phyloP scores from a whole-genome alignment of 2,888 invertebrate species.

The Epistrophe eligans region DNA sequence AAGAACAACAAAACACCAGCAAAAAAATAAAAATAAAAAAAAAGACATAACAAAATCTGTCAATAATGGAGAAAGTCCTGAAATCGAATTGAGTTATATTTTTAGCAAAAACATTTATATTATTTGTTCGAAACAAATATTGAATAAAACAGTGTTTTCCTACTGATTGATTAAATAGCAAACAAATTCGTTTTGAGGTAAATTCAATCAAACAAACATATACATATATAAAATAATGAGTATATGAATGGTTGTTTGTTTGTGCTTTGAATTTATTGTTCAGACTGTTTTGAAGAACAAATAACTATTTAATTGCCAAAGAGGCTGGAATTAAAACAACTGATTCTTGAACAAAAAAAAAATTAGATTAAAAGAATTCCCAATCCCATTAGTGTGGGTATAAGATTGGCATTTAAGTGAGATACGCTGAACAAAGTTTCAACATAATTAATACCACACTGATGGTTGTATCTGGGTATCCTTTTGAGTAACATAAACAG shows the following conservation, averaged over 20 bases:
- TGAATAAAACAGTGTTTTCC: constrained; percentile 46
- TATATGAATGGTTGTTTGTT: neutral
- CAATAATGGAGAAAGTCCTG: constrained; percentile 32
- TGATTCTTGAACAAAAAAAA: neutral
- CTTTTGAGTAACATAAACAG: constrained; percentile 4
- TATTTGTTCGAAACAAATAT: constrained; percentile 33
- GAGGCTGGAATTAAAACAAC: neutral
- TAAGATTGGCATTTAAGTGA: neutral
- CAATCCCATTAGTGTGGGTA: neutral
- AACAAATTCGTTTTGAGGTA: constrained; percentile 48
- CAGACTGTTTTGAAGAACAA: constrained; percentile 8
- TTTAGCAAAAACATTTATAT: constrained; percentile 7
- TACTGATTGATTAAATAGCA: constrained; percentile 54
- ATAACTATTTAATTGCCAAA: constrained; percentile 5
- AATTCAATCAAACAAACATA: neutral
- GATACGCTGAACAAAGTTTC: neutral
- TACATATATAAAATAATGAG: neutral
- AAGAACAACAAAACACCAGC: neutral
- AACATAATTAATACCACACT: constrained; percentile 1
- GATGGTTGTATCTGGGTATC: neutral
- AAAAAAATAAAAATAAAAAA: neutral
- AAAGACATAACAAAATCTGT: constrained; percentile 19
- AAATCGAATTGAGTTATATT: constrained; percentile 23
- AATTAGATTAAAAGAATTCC: neutral
- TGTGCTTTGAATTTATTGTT: neutral